A percentile compares a stretch with the other conserved stretches of the same genome.
These are phyloP conservation scores for Therioaphis trifolii DNA, from an alignment of 2,888 invertebrate genomes.

Conservation along the genomic window DNA sequence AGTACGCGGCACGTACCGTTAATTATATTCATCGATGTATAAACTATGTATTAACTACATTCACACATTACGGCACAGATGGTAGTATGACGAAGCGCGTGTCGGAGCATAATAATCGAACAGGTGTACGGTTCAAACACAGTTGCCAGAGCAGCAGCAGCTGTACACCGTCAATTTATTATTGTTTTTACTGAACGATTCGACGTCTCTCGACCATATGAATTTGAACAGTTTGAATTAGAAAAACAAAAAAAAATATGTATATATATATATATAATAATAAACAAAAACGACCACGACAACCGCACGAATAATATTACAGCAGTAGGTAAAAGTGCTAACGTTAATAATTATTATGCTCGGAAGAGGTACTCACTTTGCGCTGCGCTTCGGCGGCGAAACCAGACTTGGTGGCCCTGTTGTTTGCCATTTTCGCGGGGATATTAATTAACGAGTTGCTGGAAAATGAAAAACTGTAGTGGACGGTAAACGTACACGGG, in stretches of 20 bases:
- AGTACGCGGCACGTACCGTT: background rate
- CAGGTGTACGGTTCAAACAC: background rate
- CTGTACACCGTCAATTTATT: background rate
- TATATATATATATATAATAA: too few relatives aligned
- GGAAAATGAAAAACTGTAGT: background rate
- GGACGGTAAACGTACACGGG: too few relatives aligned
- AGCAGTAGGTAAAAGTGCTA: too few relatives aligned
- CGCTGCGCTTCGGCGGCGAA: conserved; percentile 95
- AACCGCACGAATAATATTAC: too few relatives aligned
- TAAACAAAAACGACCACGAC: too few relatives aligned
- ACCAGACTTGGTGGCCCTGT: conserved; percentile 90
- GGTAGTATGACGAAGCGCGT: background rate
- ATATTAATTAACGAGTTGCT: background rate
- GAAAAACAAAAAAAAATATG: too few relatives aligned
- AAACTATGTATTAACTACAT: background rate
- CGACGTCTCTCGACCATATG: too few relatives aligned
- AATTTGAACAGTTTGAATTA: too few relatives aligned
- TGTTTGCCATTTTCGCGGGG: conserved; percentile 76
- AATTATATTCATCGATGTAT: background rate
- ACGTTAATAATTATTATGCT: background rate
- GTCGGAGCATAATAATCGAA: background rate
- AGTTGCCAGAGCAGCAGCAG: background rate
- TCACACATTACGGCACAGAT: too few relatives aligned
- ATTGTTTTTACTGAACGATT: too few relatives aligned
- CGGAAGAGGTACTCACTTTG: conserved; percentile 77